Evolutionary conservation across 2,113 vertebrate genomes (phyloP).

Genomic region (Ceyx cyanopectus): DNA sequence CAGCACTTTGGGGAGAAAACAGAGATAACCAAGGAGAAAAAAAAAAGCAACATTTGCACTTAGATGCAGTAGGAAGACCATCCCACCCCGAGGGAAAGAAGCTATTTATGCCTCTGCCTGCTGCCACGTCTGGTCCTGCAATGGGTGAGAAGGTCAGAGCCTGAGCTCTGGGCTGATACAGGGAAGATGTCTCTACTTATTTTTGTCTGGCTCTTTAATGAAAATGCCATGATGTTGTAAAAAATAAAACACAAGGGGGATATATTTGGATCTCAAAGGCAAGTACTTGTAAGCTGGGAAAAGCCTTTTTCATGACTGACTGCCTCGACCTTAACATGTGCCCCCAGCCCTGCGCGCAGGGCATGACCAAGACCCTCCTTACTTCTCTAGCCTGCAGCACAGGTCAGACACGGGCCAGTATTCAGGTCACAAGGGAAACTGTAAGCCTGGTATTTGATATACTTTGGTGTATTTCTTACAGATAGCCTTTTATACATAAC

Average conservation of each 20-base stretch:
- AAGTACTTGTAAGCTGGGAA: not conserved
- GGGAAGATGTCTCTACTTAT: not conserved
- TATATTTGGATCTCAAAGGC: not conserved
- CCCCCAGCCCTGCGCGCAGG: not conserved
- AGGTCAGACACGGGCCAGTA: not conserved
- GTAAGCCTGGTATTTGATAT: not conserved
- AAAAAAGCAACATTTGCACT: not conserved
- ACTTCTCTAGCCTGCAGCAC: not conserved
- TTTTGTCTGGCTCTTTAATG: not conserved
- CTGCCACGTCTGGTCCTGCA: not conserved
- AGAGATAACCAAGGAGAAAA: not conserved
- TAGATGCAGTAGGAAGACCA: not conserved
- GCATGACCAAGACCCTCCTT: not conserved
- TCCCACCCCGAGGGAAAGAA: not conserved
- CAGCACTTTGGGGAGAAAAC: not conserved
- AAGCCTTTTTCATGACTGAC: not conserved
- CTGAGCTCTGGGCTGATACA: not conserved
- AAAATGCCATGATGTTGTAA: not conserved
- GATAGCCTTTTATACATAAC: not conserved
- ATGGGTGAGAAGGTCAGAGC: slow-evolving; percentile 4
- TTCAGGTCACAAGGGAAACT: not conserved
- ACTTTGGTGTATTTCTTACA: not conserved
- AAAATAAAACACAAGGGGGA: not conserved
- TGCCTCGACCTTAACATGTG: not conserved
- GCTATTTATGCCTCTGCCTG: not conserved